Evolutionary conservation across 2,113 vertebrate species (phyloP), one percentile per base, ranked within the genome.

Genomic region (Plecturocebus donacophilus): DNA sequence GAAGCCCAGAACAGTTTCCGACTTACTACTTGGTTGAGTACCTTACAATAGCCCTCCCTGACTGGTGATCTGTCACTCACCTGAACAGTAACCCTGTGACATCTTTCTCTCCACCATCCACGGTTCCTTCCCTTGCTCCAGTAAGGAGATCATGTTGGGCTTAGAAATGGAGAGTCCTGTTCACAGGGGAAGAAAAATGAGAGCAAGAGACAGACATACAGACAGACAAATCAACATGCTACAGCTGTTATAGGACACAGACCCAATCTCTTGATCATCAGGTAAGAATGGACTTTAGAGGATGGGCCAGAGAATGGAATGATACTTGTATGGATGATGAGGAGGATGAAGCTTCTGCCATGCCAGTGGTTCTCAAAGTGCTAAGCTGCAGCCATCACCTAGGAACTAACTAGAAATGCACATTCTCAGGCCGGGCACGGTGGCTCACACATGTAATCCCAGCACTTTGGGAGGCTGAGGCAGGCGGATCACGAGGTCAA

Each of bases 131-230:
- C 95, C 94, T 96, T 97, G 91, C 42, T 97, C 97, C 95, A 97
- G n/a, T 70, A 96, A 96, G n/a, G 81, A 95, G 54, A 96, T 96
- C 89, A 91, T 90, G 77, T 88, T 93, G 86, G 97, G 96, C 38
- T 97, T 97, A 96, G 95, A 90, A 76, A 97, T 58, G 71, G 95
- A 96, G 42, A 97, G 95, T 90, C 97, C 96, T 97, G 54, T 96
- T 93, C 85, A 80, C 5, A 66, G 42, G 11, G 54, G 30, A 94
- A 91, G 61, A 88, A 96, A 94, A 97, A 96, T 87, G 76, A 95
- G 14, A 93, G 25, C 30, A 17, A 90, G 45, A 66, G 32, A 56
- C 19, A 95, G 61, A 87, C 4, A 68, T 23, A 73, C n/a, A 96
- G 68, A 87, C 0, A 91, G 49, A 93, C 3, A 91, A 91, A 80